Conservation (phyloP, 2,797 vertebrate genomes). For the Diplodus sargus region DNA sequence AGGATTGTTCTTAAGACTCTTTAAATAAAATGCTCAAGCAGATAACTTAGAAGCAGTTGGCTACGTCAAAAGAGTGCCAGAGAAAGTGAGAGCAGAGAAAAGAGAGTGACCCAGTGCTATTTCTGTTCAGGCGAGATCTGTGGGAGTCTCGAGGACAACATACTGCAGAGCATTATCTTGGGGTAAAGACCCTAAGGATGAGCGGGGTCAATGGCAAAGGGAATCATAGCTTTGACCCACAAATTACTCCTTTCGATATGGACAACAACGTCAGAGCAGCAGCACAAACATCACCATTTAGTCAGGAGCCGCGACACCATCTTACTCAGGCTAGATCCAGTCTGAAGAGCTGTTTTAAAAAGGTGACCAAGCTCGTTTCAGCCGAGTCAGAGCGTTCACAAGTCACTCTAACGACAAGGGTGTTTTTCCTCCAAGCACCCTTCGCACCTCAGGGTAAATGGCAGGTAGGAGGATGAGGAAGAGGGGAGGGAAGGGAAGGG, state of each 20-base stretch:
- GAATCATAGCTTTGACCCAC: slow-evolving; percentile 25
- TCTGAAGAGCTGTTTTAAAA: slow-evolving; percentile 25
- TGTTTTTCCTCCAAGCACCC: slow-evolving; percentile 52
- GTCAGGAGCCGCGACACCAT: not conserved
- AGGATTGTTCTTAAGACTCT: slow-evolving; percentile 11
- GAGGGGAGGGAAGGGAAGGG: not conserved
- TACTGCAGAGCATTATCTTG: slow-evolving; percentile 17
- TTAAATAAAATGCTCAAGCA: slow-evolving; percentile 21
- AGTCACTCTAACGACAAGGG: not conserved
- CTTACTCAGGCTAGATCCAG: not conserved
- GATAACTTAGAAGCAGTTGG: slow-evolving; percentile 29
- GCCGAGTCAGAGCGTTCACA: slow-evolving; percentile 7
- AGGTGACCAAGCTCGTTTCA: not conserved
- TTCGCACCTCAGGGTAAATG: slow-evolving; percentile 15
- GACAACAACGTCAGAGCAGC: not conserved
- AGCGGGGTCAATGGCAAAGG: slow-evolving; percentile 13
- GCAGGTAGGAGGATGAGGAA: slow-evolving; percentile 35
- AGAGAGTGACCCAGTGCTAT: slow-evolving; percentile 20
- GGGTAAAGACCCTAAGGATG: slow-evolving; percentile 12
- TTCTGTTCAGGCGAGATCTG: slow-evolving; percentile 26
- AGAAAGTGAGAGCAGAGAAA: slow-evolving; percentile 30
- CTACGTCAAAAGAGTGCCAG: slow-evolving; percentile 25
- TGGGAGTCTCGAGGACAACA: slow-evolving; percentile 24
- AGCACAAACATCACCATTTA: slow-evolving; percentile 28
- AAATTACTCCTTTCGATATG: not conserved